These are phyloP conservation scores for Sternotherus odoratus DNA, from an alignment of 2,797 vertebrate species.

Conservation along the genomic window DNA sequence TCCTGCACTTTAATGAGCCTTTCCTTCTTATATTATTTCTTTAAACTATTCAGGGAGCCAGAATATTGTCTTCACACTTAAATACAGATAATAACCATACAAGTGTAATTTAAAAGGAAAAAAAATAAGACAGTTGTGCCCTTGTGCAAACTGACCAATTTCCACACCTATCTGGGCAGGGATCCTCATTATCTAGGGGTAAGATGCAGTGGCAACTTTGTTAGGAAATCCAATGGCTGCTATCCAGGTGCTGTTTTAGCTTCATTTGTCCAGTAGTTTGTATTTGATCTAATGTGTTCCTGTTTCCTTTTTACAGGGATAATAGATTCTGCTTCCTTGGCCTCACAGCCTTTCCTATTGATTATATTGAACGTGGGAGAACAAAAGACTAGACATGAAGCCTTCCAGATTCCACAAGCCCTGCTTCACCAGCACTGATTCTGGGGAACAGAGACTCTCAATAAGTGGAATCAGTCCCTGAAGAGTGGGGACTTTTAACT, in stretches of 20 bases:
- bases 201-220: neutral
- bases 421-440: constrained; percentile 64
- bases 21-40: neutral
- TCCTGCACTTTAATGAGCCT: neutral
- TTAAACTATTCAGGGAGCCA: neutral
- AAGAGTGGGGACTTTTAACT: constrained; percentile 49
- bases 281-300: constrained; percentile 46
- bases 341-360: constrained; percentile 63
- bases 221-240: neutral
- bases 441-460: constrained; percentile 61
- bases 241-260: fast-evolving
- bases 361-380: constrained; percentile 67
- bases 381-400: constrained; percentile 39
- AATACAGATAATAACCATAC: neutral
- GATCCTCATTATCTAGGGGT: neutral
- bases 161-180: neutral
- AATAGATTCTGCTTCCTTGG: constrained; percentile 67
- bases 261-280: neutral
- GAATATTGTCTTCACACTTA: neutral
- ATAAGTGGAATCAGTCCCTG: constrained; percentile 17
- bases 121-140: neutral
- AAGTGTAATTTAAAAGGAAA: neutral
- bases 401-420: constrained; percentile 58
- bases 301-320: constrained; percentile 70
- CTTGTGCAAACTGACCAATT: neutral